Evolutionary conservation across 64 coral and sea anemone genomes (phyloP).

Genomic region (Dendrophyllia cribrosa): DNA sequence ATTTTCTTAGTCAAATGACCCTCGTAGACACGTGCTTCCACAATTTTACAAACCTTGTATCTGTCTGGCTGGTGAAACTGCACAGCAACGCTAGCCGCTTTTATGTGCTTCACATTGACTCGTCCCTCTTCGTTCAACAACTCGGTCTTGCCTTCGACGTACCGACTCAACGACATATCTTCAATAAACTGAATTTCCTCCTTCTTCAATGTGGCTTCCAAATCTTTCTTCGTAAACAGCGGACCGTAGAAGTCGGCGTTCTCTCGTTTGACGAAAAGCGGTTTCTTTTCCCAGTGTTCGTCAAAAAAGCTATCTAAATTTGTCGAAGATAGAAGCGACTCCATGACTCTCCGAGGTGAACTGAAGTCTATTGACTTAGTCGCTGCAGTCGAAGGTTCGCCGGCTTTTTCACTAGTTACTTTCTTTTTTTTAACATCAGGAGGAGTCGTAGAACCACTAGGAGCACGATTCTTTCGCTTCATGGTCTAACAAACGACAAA

Average conservation of each 20-base stretch:
- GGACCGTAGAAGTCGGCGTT: conserved; percentile 72
- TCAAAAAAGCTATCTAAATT: conserved; percentile 64
- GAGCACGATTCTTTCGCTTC: conserved; percentile 64
- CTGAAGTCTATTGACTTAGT: conserved; percentile 62
- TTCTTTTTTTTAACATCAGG: conserved; percentile 69
- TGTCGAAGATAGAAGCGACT: conserved; percentile 66
- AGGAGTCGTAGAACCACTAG: conserved; percentile 7
- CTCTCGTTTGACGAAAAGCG: conserved; percentile 70
- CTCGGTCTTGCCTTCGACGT: conserved; percentile 78
- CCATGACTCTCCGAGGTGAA: conserved; percentile 46
- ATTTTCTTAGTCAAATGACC: too few species aligned
- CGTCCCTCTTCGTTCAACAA: conserved; percentile 55
- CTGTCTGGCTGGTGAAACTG: conserved; percentile 93
- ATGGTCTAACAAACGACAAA: background rate
- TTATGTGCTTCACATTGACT: conserved; percentile 65
- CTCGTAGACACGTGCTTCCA: background rate
- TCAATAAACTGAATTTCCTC: conserved; percentile 76
- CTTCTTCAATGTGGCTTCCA: conserved; percentile 78
- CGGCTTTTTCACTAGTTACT: conserved; percentile 49
- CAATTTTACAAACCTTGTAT: conserved; percentile 70
- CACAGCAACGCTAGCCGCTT: conserved; percentile 63
- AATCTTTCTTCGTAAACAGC: conserved; percentile 74
- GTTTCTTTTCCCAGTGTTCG: conserved; percentile 88
- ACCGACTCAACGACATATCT: conserved; percentile 82
- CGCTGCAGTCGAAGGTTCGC: conserved; percentile 16